Conservation (phyloP, 2,113 vertebrate species). For the Dermatemys mawii region DNA sequence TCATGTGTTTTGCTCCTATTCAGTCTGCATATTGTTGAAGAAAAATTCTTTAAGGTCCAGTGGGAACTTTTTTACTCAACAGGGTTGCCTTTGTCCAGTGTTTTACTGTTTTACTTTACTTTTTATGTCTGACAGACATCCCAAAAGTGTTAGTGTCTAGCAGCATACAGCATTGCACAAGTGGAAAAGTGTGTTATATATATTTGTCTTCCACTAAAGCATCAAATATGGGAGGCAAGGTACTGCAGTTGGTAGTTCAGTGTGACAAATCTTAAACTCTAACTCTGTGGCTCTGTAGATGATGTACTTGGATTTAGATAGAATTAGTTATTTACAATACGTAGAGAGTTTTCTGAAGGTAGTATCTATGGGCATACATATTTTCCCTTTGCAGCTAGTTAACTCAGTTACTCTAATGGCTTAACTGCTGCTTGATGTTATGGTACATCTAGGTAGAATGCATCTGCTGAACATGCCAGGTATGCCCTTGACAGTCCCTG, state of each 20-base stretch:
- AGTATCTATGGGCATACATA: conserved; percentile 32
- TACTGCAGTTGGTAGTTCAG: conserved; percentile 51
- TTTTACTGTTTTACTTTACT: conserved; percentile 72
- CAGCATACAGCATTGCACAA: conserved; percentile 66
- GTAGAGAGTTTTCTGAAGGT: conserved; percentile 52
- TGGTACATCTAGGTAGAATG: conserved; percentile 48
- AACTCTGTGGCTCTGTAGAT: conserved; percentile 63
- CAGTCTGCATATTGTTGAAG: conserved; percentile 68
- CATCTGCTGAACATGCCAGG: conserved; percentile 44
- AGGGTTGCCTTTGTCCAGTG: conserved; percentile 75
- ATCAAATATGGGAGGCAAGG: conserved; percentile 55
- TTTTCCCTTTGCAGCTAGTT: conserved; percentile 67
- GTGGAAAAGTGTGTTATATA: conserved; percentile 67
- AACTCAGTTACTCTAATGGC: conserved; percentile 15
- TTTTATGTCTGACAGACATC: conserved; percentile 65
- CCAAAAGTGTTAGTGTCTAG: conserved; percentile 40
- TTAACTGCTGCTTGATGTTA: conserved; percentile 39
- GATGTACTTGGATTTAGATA: conserved; percentile 64
- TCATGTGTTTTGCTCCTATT: conserved; percentile 54
- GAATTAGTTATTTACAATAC: conserved; percentile 4
- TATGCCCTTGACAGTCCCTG: not conserved
- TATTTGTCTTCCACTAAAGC: conserved; percentile 64
- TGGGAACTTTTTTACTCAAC: conserved; percentile 60
- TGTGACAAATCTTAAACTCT: conserved; percentile 49
- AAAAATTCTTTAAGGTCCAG: conserved; percentile 74